Percentiles rank a stretch among this genome's conserved stretches.
phyloP scores from a whole-genome alignment of 2,888 invertebrate species.

The Axea sp. region DNA sequence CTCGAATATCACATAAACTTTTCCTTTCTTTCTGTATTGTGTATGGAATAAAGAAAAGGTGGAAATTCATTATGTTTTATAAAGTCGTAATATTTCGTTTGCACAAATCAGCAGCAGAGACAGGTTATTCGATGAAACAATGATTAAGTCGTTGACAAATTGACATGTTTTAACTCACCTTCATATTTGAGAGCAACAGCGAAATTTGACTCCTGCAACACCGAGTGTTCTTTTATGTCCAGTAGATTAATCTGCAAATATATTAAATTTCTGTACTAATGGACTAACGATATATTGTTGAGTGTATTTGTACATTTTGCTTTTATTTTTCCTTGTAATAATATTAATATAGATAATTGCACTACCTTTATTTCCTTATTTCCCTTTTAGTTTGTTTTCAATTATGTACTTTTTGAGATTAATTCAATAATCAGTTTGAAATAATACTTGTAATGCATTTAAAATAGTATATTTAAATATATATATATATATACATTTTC shows the following conservation, averaged over 20 bases:
- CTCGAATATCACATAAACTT: background rate
- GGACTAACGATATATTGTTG: conserved; percentile 1
- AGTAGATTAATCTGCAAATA: conserved; percentile 4
- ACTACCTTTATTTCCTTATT: too few relatives aligned
- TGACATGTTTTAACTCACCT: background rate
- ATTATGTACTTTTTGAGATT: too few relatives aligned
- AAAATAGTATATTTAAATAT: too few relatives aligned
- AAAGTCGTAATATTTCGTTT: too few relatives aligned
- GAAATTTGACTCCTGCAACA: conserved; percentile 6
- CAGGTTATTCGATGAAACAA: background rate
- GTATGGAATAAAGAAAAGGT: background rate
- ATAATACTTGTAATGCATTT: too few relatives aligned
- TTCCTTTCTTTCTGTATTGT: background rate
- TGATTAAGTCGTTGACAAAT: background rate
- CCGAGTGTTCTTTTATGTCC: background rate
- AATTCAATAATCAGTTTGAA: too few relatives aligned
- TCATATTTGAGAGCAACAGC: background rate
- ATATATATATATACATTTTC: too few relatives aligned
- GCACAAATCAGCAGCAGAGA: too few relatives aligned
- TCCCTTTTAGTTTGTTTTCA: too few relatives aligned
- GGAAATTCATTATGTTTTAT: conserved; percentile 1
- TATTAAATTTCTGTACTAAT: conserved; percentile 14
- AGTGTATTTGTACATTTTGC: background rate
- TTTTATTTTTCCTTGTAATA: too few relatives aligned
- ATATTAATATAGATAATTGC: too few relatives aligned